These are phyloP conservation scores for Eilema caniola DNA, from an alignment of 2,888 invertebrate genomes.

Conservation along the genomic window DNA sequence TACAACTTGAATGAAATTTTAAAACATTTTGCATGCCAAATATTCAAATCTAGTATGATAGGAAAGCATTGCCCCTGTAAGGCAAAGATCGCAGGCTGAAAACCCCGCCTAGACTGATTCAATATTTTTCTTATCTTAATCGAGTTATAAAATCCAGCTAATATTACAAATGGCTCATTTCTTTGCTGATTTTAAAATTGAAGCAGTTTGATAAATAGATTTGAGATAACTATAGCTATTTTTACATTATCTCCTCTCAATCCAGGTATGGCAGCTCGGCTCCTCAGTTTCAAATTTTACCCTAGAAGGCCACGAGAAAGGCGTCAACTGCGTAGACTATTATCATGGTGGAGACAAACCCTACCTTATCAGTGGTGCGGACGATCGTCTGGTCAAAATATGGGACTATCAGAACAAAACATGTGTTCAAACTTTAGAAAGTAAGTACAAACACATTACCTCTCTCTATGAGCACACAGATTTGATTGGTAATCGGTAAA, in stretches of 20 bases:
- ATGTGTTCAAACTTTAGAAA: slow-evolving; percentile 98
- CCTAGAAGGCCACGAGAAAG: slow-evolving; percentile 98
- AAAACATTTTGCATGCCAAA: too few relatives aligned
- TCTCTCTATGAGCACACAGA: background rate
- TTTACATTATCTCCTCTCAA: background rate
- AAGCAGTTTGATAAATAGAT: background rate
- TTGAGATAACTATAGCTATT: background rate
- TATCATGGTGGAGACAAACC: slow-evolving; percentile 99
- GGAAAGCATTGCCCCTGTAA: too few relatives aligned
- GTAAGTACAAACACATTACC: slow-evolving; percentile 49
- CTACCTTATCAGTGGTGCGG: slow-evolving; percentile 99
- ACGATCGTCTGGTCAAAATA: slow-evolving; percentile 98
- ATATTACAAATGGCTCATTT: background rate
- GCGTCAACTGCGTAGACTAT: slow-evolving; percentile 99
- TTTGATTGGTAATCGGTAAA: background rate
- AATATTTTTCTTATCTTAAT: too few relatives aligned
- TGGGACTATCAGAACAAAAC: slow-evolving; percentile 99
- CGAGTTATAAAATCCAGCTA: background rate
- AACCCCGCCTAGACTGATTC: too few relatives aligned
- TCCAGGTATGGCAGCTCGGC: slow-evolving; percentile 98
- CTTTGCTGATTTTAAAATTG: too few relatives aligned
- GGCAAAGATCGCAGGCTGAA: too few relatives aligned
- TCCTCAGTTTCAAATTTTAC: slow-evolving; percentile 99
- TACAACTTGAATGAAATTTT: too few relatives aligned
- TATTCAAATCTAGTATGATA: too few relatives aligned